Evolutionary conservation across 2,797 vertebrate species (phyloP).

Genomic region (Benthosema pterotum): DNA sequence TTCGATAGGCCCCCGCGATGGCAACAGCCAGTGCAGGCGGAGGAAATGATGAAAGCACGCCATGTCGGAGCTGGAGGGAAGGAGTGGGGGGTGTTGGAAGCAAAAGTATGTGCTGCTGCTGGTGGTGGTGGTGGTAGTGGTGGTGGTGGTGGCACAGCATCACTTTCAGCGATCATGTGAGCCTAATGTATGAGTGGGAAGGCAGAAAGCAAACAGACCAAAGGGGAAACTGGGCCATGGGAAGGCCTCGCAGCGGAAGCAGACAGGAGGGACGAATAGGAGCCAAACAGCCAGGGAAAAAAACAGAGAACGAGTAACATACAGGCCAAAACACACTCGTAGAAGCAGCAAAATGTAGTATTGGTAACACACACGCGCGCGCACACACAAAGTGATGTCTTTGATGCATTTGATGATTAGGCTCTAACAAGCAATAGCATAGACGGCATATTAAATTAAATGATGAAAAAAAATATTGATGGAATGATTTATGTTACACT

Average conservation of each 20-base stretch:
- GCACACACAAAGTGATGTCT: no score
- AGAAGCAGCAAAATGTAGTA: no score
- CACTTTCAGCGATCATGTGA: conserved; percentile 31
- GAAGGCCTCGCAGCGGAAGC: conserved; percentile 8
- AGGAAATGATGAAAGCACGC: conserved; percentile 40
- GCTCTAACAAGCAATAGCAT: no score
- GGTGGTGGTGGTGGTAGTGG: neutral
- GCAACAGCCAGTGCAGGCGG: conserved; percentile 24
- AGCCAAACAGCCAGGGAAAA: no score
- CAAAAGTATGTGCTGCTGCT: conserved; percentile 42
- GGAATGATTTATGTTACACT: no score
- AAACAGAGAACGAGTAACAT: no score
- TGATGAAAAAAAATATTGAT: no score
- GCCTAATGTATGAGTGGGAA: conserved; percentile 29
- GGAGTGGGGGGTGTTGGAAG: conserved; percentile 24
- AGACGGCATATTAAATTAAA: no score
- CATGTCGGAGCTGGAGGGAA: conserved; percentile 34
- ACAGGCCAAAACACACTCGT: no score
- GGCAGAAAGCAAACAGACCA: conserved; percentile 28
- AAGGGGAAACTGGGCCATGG: conserved; percentile 26
- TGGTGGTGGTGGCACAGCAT: conserved; percentile 13
- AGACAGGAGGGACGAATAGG: neutral
- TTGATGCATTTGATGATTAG: no score
- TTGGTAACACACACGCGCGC: no score
- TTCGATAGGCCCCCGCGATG: conserved; percentile 17